Evolutionary conservation across 2,113 vertebrate genomes (phyloP).

Genomic region (Phylloscopus trochiloides): DNA sequence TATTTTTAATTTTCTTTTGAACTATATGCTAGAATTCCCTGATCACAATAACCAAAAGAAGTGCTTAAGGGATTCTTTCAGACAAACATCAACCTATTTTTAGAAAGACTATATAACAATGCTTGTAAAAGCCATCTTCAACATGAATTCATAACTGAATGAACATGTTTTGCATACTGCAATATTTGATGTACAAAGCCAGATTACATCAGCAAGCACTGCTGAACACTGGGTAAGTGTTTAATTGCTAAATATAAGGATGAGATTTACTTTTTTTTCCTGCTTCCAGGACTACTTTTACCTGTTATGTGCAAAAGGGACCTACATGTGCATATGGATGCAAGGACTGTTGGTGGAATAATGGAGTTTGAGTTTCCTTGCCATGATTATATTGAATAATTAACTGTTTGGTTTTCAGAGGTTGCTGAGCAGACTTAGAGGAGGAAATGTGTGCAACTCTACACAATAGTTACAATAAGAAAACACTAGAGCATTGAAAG

Average conservation of each 20-base stretch:
- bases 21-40: not conserved
- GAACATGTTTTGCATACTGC: not conserved
- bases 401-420: not conserved
- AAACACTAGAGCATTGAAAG: not conserved
- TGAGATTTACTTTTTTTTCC: not conserved
- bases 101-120: not conserved
- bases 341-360: not conserved
- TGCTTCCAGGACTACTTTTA: not conserved
- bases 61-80: not conserved
- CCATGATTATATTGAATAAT: not conserved
- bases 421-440: not conserved
- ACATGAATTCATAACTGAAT: not conserved
- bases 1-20: not conserved
- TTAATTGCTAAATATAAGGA: not conserved
- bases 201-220: not conserved
- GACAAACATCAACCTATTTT: not conserved
- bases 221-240: not conserved
- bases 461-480: not conserved
- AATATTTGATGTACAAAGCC: not conserved
- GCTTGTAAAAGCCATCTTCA: not conserved
- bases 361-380: not conserved
- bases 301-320: not conserved
- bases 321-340: not conserved
- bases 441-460: not conserved
- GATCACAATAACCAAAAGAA: not conserved